These are phyloP conservation scores for Sminthurinus aureus DNA, from an alignment of 2,888 invertebrate genomes.

Conservation along the genomic window DNA sequence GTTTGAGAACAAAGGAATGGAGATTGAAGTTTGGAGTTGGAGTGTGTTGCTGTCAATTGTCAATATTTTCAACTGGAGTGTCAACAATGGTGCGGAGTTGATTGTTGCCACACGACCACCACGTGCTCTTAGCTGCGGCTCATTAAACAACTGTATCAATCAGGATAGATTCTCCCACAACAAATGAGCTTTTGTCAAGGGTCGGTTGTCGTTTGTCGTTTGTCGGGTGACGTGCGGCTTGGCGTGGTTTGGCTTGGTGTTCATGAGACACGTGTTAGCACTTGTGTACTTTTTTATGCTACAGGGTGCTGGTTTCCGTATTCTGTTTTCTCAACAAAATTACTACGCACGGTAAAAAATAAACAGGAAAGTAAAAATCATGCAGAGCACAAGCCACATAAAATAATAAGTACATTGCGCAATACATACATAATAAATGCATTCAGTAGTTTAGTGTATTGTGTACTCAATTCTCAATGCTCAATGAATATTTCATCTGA, in stretches of 20 bases:
- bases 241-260: background rate
- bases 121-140: background rate
- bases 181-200: conserved; percentile 4
- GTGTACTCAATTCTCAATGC: too few species aligned
- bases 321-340: background rate
- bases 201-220: background rate
- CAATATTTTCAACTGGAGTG: background rate
- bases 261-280: background rate
- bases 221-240: too few species aligned
- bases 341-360: background rate
- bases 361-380: background rate
- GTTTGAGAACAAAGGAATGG: too few species aligned
- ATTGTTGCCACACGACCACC: background rate
- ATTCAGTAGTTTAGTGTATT: background rate
- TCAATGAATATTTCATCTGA: too few species aligned
- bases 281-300: background rate
- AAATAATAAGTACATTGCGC: background rate
- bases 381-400: background rate
- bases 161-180: background rate
- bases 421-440: too few species aligned
- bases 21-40: too few species aligned
- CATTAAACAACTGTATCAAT: conserved; percentile 2
- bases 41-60: too few species aligned
- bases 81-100: background rate
- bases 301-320: background rate